Evolutionary conservation across 2,797 vertebrate species (phyloP).

Genomic region (Anguilla marmorata): DNA sequence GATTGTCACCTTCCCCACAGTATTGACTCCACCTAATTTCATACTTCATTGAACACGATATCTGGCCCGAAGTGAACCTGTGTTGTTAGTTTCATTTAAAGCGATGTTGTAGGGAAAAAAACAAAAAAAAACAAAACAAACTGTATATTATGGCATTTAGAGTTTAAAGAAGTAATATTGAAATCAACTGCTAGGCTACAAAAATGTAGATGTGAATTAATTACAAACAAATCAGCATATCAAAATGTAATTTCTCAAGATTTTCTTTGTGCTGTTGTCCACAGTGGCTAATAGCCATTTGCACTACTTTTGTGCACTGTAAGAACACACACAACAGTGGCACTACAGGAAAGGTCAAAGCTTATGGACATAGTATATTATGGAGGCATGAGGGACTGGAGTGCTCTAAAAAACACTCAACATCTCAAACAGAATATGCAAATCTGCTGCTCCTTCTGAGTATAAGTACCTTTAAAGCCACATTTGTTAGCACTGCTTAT

Average conservation of each 20-base stretch:
- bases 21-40: conserved; percentile 10
- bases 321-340: neutral
- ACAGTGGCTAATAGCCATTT: neutral
- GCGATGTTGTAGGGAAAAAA: neutral
- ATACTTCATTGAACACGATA: neutral
- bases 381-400: neutral
- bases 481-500: neutral
- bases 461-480: neutral
- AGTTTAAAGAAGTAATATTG: neutral
- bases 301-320: neutral
- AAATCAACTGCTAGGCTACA: neutral
- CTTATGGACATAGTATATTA: neutral
- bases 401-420: neutral
- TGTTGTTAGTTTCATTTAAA: neutral
- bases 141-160: neutral
- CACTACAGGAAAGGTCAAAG: neutral
- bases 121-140: neutral
- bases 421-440: neutral
- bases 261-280: neutral
- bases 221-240: neutral
- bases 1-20: neutral
- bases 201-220: neutral
- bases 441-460: neutral
- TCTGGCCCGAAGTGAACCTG: neutral
- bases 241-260: neutral